These are phyloP conservation scores for Vanacampus margaritifer DNA, from an alignment of 2,113 vertebrate genomes.

Conservation along the genomic window DNA sequence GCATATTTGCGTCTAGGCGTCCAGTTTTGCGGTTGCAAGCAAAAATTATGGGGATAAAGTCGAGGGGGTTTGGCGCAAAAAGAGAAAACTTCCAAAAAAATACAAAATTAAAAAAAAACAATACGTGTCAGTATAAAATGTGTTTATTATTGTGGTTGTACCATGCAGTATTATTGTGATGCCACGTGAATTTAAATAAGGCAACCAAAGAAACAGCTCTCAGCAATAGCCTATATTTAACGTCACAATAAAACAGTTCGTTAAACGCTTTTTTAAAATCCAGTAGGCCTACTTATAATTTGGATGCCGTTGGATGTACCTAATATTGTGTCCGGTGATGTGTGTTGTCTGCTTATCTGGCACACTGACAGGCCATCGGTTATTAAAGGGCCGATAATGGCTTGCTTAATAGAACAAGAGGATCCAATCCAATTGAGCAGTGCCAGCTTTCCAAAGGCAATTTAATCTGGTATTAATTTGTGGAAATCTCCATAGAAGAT, in stretches of 20 bases:
- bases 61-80: neutral
- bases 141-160: neutral
- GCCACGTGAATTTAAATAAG: neutral
- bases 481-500: neutral
- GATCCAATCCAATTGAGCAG: constrained; percentile 17
- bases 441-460: constrained; percentile 1
- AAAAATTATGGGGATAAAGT: neutral
- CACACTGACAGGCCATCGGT: constrained; percentile 56
- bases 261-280: neutral
- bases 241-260: neutral
- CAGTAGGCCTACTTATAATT: neutral
- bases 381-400: constrained; percentile 68
- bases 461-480: constrained; percentile 11
- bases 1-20: neutral
- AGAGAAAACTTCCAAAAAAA: neutral
- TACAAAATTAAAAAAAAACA: neutral
- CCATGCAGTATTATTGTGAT: neutral
- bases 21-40: neutral
- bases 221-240: too few species aligned
- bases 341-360: constrained; percentile 59
- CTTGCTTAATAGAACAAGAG: constrained; percentile 59
- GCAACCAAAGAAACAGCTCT: neutral
- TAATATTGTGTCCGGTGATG: constrained; percentile 5
- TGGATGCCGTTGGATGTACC: neutral
- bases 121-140: neutral